Base-by-base conservation (phyloP, 2,113 vertebrate species). In the Phalacrocorax pelagicus region DNA sequence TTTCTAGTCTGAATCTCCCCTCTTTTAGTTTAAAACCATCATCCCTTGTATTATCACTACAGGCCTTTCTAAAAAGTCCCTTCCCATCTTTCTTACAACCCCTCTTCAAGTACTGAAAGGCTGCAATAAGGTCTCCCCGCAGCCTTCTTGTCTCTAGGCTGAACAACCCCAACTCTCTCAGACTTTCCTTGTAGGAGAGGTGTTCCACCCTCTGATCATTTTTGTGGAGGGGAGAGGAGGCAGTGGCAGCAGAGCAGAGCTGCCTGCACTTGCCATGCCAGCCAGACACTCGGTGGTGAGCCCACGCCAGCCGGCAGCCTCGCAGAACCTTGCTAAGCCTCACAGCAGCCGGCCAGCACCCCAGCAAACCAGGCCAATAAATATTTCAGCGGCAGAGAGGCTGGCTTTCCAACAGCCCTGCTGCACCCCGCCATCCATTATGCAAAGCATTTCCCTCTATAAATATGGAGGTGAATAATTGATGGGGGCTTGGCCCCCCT, bases 381-480 rank as follows among this genome's bases (percentile, higher is more conserved):
- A 94, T 94, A 94, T 87, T 91, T 89, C 94, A 91, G 70, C 1
- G 21, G 67, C 79, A 92, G 58, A 7, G 2, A 67, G 81, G 59
- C 38, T 0, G 0, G 62, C 67, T 85, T 69, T 71, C 58, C 73
- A 51, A 22, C 0, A 0, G 86, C 69, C 57, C n/a, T 2, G 0
- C 73, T 2, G 2, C 89, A 38, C 80, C 80, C 89, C 5, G 0
- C 49, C 88, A 95, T 87, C 29, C 88, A 83, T 95, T 91, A 95
- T 89, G 83, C 86, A 95, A 57, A 4, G 11, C 18, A 2, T 90
- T 94, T 94, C 81, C 74, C 86, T 93, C 92, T 94, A 87, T 85
- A 95, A 96, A 97, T 85, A 80, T 1, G 5, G 84, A 92, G 17
- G 12, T 92, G 81, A 96, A 97, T 95, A 95, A 97, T 95, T 94